These are phyloP conservation scores for Cistogaster globosa DNA, from an alignment of 2,888 invertebrate genomes.

Conservation along the genomic window DNA sequence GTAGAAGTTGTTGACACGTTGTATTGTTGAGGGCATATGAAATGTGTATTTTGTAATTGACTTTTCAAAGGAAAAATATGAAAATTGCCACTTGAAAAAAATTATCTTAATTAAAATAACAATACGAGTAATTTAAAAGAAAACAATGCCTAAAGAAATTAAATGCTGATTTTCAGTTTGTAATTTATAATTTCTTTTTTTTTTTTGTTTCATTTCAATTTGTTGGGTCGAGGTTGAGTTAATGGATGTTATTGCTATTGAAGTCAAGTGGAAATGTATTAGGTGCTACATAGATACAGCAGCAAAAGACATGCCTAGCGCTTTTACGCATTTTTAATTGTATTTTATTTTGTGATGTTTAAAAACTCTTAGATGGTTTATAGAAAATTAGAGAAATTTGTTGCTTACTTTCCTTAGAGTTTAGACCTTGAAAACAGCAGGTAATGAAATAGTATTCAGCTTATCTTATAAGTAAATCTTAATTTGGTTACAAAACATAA, in stretches of 20 bases:
- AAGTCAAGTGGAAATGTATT: constrained; percentile 5
- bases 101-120: constrained; percentile 5
- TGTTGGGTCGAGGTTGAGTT: constrained; percentile 21
- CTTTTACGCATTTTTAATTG: too few species aligned
- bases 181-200: background rate
- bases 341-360: too few species aligned
- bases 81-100: constrained; percentile 10
- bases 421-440: too few species aligned
- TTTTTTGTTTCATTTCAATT: background rate
- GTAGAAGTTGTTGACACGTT: background rate
- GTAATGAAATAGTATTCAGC: too few species aligned
- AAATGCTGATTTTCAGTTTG: constrained; percentile 1
- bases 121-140: background rate
- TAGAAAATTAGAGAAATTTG: too few species aligned
- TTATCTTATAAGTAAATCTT: too few species aligned
- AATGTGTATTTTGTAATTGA: background rate
- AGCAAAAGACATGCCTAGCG: background rate
- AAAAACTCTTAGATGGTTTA: too few species aligned
- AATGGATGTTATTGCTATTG: background rate
- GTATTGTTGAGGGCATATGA: background rate
- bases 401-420: too few species aligned
- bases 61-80: constrained; percentile 4
- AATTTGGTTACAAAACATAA: too few species aligned
- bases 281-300: background rate
- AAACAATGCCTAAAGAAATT: constrained; percentile 3